Evolutionary conservation across 2,113 vertebrate species (phyloP), one percentile per base, ranked within the genome.

Genomic region (Sinocyclocheilus maitianheensis): DNA sequence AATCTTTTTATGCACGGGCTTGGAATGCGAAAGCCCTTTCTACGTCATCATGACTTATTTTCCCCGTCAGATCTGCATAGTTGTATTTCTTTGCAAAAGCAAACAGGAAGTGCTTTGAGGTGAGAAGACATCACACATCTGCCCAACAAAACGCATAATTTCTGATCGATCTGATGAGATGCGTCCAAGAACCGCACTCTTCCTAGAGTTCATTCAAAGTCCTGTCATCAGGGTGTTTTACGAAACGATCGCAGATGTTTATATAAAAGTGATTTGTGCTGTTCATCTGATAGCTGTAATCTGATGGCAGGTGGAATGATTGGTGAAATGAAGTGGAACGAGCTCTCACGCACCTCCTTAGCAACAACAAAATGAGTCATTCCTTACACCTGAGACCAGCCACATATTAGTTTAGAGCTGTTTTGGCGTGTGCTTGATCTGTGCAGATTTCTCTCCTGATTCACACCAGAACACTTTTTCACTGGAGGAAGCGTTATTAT

Each of bases 241-340:
- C n/a, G 0, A 77, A 81, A 84, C 62, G 55, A 92, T 91, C 90
- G 90, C 90, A 92, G 93, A 92, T 94, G 91, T 95, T 95, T 95
- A 95, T 94, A 92, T 93, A 95, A 83, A 90, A 85, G 78, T 84
- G 89, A 94, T 93, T 88, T 85, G 89, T 90, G 94, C 94, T 75
- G 85, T 34, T 22, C 89, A 90, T 93, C 91, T 88, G 93, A 92
- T 89, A 88, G 86, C 79, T 81, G 88, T 93, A 94, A 96, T 95
- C 93, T 94, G 91, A 91, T 92, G 90, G 88, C 60, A 91, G 90
- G 91, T 90, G 90, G 92, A 94, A 93, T 86, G 92, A 90, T 88
- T 89, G 51, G 92, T 83, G 90, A 90, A 91, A 91, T 93, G 90
- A 91, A 93, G 91, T 69, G 87, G 92, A 93, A 94, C 90, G 86